Conservation (phyloP, 2,888 invertebrate species). For the Zelleria hepariella region DNA sequence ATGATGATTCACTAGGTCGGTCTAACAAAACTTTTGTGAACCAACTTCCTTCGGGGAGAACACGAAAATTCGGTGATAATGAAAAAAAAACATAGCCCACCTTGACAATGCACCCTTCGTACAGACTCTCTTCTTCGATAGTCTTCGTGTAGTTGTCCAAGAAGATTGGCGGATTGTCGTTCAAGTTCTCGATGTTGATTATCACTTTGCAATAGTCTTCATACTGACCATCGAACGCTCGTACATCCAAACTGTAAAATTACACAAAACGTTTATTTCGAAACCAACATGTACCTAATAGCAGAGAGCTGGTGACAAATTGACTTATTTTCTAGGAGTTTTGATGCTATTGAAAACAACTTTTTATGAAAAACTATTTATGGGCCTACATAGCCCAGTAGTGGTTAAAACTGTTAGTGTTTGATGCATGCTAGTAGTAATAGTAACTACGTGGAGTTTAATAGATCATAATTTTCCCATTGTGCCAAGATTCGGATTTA, state of each 20-base stretch:
- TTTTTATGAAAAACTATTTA: too few species aligned
- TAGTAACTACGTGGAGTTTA: too few species aligned
- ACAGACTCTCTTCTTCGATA: constrained; percentile 81
- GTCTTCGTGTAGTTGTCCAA: constrained; percentile 79
- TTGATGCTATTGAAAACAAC: too few species aligned
- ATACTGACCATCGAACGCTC: constrained; percentile 87
- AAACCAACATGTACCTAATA: background rate
- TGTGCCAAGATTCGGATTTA: too few species aligned
- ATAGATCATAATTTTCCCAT: too few species aligned
- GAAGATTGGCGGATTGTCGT: constrained; percentile 94
- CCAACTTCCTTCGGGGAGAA: background rate
- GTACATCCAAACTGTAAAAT: constrained; percentile 81
- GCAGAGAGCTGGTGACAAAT: too few species aligned
- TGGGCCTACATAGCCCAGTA: too few species aligned
- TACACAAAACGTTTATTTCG: background rate
- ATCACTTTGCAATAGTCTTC: constrained; percentile 87
- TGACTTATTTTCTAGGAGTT: too few species aligned
- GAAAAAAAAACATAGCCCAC: constrained; percentile 40
- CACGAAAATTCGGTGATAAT: background rate
- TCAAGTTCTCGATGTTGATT: constrained; percentile 90
- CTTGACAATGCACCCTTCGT: constrained; percentile 78
- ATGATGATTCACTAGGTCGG: too few species aligned
- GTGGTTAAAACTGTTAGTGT: too few species aligned
- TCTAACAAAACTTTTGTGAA: too few species aligned
- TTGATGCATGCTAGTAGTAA: too few species aligned